Evolutionary conservation across 92 coral and sea anemone species (phyloP), one percentile per base, ranked within the genome.

Genomic region (Muricea muricata): DNA sequence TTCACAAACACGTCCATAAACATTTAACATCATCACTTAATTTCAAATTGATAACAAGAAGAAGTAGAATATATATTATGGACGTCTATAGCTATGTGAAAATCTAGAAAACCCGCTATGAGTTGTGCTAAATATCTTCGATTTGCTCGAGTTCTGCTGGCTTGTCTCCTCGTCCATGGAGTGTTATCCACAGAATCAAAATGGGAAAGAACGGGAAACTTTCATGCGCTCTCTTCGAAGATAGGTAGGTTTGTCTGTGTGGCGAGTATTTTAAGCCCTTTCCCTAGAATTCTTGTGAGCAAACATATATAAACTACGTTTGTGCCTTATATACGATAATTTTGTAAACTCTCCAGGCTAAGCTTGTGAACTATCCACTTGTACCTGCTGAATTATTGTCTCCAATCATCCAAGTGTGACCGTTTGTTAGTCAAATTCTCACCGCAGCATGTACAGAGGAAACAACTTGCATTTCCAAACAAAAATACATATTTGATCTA

Each of bases 201-300:
- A 78, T 55, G 69, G 83, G 58, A 56, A 18, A 56, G 37, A 57
- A 78, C 83, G 5, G 83, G 83, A 55, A 39, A n/a, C 35, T 31
- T 78, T 78, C 83, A 78, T 25, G 83, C 83, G 23, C 63, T 78
- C 1, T 32, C 69, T 28, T 25, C 70, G 1, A 45, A 45, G 24
- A 63, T 78, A 32, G 83, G 83, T 78, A 56, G 24, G 80, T 21
- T n/a, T 41, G 26, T 37, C n/a, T n/a, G n/a, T n/a, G n/a, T n/a
- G n/a, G n/a, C n/a, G n/a, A n/a, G n/a, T n/a, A n/a, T n/a, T n/a
- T n/a, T n/a, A n/a, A n/a, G n/a, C n/a, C n/a, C n/a, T n/a, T n/a
- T n/a, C n/a, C n/a, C n/a, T n/a, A n/a, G n/a, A n/a, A n/a, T n/a
- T n/a, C n/a, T n/a, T n/a, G n/a, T n/a, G n/a, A n/a, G n/a, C n/a